A percentile compares a stretch with the other conserved stretches of the same genome.
Conservation (phyloP, 2,113 vertebrate genomes). For the Rhinolophus ferrumequinum region DNA sequence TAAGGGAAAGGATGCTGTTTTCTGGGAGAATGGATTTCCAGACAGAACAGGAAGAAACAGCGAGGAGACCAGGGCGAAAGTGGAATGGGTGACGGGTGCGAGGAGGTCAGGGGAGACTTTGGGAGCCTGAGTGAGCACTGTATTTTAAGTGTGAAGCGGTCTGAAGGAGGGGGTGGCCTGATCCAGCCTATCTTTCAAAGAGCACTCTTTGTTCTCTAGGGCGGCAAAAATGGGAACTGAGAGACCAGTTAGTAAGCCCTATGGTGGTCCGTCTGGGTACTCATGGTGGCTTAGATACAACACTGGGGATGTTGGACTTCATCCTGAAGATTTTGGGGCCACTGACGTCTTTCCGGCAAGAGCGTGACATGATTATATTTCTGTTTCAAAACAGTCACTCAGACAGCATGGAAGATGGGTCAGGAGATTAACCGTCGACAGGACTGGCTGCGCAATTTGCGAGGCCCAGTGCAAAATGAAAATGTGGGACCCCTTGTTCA, state of each 20-base stretch:
- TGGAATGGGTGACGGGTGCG: not conserved
- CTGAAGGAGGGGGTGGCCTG: not conserved
- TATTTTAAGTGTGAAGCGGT: not conserved
- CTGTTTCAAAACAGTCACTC: not conserved
- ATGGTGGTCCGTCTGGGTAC: not conserved
- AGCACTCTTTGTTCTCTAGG: not conserved
- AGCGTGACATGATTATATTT: not conserved
- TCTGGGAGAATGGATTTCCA: not conserved
- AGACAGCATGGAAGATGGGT: not conserved
- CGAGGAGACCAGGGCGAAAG: not conserved
- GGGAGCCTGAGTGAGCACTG: not conserved
- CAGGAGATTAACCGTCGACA: not conserved
- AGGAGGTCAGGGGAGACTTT: not conserved
- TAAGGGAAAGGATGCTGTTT: not conserved
- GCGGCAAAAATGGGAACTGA: not conserved
- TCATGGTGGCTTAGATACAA: not conserved
- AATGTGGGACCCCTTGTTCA: not conserved
- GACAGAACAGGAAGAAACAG: not conserved
- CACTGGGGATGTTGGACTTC: not conserved
- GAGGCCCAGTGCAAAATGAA: not conserved
- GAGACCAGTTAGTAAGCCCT: not conserved
- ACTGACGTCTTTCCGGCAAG: not conserved
- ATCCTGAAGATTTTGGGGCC: not conserved
- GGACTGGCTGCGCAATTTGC: not conserved
- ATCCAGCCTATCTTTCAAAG: not conserved